Conservation (phyloP, 2,888 invertebrate species). For the Craniophora ligustri region DNA sequence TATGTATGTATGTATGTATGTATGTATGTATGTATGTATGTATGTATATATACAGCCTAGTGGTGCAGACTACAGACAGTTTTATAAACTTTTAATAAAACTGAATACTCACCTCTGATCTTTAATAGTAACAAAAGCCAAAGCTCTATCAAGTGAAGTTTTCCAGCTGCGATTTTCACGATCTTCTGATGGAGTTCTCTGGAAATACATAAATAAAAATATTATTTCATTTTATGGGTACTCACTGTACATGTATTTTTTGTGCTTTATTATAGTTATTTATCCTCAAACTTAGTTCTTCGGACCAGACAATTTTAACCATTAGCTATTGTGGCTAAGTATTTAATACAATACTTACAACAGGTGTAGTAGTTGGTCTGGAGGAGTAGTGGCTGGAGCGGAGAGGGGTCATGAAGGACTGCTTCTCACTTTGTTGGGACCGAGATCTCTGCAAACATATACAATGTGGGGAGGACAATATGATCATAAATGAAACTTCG, state of each 20-base stretch:
- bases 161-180: slow-evolving; percentile 71
- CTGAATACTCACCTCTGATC: slow-evolving; percentile 73
- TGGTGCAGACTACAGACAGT: no score
- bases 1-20: no score
- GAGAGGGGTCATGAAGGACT: slow-evolving; percentile 71
- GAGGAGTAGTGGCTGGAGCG: slow-evolving; percentile 66
- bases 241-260: no score
- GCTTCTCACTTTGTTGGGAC: slow-evolving; percentile 76
- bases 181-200: slow-evolving; percentile 83
- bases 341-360: slow-evolving; percentile 43
- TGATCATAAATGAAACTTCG: no score
- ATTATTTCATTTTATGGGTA: background rate
- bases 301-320: no score
- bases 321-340: no score
- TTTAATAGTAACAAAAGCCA: slow-evolving; percentile 79
- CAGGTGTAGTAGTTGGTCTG: slow-evolving; percentile 36
- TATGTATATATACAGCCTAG: no score
- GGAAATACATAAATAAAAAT: slow-evolving; percentile 25
- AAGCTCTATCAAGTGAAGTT: slow-evolving; percentile 74
- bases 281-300: no score
- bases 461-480: no score
- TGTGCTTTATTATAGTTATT: no score
- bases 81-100: no score
- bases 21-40: no score
- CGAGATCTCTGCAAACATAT: slow-evolving; percentile 70